These are phyloP conservation scores for Lasaia peninsularis DNA, from an alignment of 1,140 invertebrate genomes.

Conservation along the genomic window DNA sequence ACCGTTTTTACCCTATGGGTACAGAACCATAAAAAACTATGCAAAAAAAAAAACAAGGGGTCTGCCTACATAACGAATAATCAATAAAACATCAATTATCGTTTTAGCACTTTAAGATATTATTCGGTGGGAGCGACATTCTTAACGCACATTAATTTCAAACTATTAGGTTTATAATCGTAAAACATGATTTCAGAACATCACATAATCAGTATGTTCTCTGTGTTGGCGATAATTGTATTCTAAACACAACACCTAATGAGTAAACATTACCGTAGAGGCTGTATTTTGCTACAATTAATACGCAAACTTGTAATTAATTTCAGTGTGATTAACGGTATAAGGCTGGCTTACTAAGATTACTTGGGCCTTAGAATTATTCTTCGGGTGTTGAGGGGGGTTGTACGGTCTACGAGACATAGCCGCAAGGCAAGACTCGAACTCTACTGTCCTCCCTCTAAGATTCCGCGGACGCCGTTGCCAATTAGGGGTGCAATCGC, in stretches of 20 bases:
- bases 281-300: conserved; percentile 71
- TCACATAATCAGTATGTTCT: not conserved
- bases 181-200: not conserved
- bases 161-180: not conserved
- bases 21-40: no score
- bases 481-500: conserved; percentile 78
- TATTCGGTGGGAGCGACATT: no score
- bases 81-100: no score
- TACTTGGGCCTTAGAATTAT: conserved; percentile 69
- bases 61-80: no score
- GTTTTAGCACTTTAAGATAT: no score
- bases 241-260: conserved; percentile 11
- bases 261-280: conserved; percentile 42
- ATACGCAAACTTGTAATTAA: conserved; percentile 76
- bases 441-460: conserved; percentile 69
- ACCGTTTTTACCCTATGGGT: no score
- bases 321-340: conserved; percentile 73
- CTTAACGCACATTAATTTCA: not conserved
- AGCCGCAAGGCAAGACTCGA: conserved; percentile 49
- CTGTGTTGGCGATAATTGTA: not conserved
- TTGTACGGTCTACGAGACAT: conserved; percentile 29
- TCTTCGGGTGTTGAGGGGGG: conserved; percentile 44
- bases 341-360: conserved; percentile 73
- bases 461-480: conserved; percentile 76
- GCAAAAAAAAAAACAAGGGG: no score